phyloP scores from a whole-genome alignment of 2,113 vertebrate species.

The Budorcas taxicolor region DNA sequence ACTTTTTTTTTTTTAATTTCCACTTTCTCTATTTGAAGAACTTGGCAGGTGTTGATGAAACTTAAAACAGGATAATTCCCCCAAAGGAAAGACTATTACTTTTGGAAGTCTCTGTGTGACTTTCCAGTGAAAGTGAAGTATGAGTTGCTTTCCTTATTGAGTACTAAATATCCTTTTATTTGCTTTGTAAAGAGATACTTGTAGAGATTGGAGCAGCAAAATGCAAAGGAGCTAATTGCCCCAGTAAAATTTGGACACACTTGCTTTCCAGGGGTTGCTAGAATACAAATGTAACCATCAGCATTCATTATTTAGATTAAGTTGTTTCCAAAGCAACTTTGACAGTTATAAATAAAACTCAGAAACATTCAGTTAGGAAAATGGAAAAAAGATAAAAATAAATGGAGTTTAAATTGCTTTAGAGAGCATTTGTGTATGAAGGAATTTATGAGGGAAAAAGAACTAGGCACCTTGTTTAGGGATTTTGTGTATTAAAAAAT shows the following conservation, averaged over 20 bases:
- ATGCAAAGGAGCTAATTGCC: neutral
- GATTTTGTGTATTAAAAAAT: constrained; percentile 45
- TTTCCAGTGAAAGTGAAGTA: neutral
- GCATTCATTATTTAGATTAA: constrained; percentile 50
- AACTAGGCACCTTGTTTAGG: constrained; percentile 27
- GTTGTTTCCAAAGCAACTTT: constrained; percentile 54
- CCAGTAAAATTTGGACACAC: neutral
- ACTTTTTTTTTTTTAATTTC: neutral
- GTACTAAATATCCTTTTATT: neutral
- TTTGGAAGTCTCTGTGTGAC: neutral
- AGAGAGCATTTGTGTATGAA: constrained; percentile 45
- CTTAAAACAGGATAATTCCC: constrained; percentile 12
- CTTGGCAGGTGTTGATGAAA: constrained; percentile 18
- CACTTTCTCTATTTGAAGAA: constrained; percentile 24
- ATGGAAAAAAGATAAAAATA: constrained; percentile 64
- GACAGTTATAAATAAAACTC: constrained; percentile 56
- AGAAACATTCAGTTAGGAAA: constrained; percentile 48
- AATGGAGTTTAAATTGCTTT: constrained; percentile 61
- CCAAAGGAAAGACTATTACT: neutral
- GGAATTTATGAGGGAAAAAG: constrained; percentile 49
- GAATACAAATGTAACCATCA: constrained; percentile 48
- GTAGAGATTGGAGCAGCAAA: neutral
- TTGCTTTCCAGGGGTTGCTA: constrained; percentile 8
- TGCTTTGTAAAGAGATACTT: constrained; percentile 23
- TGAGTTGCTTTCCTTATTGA: neutral